Conservation (phyloP, 2,888 invertebrate species). For the Dicyrtomina minuta region DNA sequence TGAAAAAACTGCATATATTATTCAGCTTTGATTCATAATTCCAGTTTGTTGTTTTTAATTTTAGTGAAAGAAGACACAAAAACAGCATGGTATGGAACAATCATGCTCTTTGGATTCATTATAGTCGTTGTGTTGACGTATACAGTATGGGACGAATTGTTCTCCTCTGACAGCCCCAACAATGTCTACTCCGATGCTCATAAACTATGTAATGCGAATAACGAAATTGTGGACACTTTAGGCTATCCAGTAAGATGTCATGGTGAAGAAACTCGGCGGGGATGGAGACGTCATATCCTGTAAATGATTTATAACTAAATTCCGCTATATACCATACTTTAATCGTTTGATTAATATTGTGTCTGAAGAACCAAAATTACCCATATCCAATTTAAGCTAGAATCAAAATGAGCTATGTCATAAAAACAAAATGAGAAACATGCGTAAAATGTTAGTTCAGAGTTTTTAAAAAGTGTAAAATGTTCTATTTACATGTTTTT, state of each 20-base stretch:
- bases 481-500: too few relatives aligned
- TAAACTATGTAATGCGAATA: constrained; percentile 72
- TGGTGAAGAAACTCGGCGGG: constrained; percentile 81
- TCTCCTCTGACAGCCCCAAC: constrained; percentile 83
- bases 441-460: too few relatives aligned
- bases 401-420: too few relatives aligned
- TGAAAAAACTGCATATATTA: too few relatives aligned
- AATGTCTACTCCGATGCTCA: constrained; percentile 78
- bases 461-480: too few relatives aligned
- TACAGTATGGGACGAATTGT: constrained; percentile 80
- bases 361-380: too few relatives aligned
- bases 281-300: constrained; percentile 79
- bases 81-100: constrained; percentile 79
- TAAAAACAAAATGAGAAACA: too few relatives aligned
- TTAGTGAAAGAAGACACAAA: constrained; percentile 88
- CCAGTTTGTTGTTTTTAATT: too few relatives aligned
- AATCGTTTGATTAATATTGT: too few relatives aligned
- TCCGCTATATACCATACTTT: background rate
- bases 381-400: too few relatives aligned
- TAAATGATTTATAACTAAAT: constrained; percentile 54
- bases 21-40: too few relatives aligned
- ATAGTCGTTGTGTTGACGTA: constrained; percentile 81
- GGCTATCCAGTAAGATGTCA: constrained; percentile 87
- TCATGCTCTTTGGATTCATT: constrained; percentile 77
- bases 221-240: constrained; percentile 74